These are phyloP conservation scores for Marmota flaviventris DNA, from an alignment of 2,113 vertebrate genomes.

Conservation along the genomic window DNA sequence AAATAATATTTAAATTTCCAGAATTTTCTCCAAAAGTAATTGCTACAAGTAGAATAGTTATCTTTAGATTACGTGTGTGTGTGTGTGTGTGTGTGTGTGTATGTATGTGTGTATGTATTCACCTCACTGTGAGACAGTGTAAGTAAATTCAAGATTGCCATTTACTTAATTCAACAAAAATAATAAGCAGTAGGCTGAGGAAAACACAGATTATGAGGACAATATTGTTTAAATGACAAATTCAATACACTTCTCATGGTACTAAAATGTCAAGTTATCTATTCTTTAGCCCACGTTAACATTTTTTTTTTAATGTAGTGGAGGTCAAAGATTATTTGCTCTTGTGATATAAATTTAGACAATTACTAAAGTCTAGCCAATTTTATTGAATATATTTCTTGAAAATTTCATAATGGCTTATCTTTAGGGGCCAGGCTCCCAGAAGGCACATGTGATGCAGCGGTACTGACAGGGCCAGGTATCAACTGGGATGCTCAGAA, in stretches of 20 bases:
- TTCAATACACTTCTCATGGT: background rate
- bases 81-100: too few relatives aligned
- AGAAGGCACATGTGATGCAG: background rate
- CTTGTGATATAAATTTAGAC: constrained; percentile 31
- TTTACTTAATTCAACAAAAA: constrained; percentile 4
- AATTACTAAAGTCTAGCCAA: background rate
- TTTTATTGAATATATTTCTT: background rate
- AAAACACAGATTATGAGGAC: background rate
- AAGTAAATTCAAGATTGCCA: background rate
- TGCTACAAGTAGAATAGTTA: background rate
- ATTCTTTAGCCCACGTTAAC: background rate
- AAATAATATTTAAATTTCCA: background rate
- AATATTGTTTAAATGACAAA: constrained; percentile 21
- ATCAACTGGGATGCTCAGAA: background rate
- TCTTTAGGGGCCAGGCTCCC: background rate
- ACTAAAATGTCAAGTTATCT: background rate
- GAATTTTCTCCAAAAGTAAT: background rate
- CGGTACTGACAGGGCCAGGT: accelerated
- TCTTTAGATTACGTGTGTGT: background rate
- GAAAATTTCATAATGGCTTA: background rate
- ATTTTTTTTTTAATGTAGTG: background rate
- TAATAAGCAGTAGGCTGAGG: background rate
- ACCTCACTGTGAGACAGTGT: background rate
- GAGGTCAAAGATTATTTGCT: background rate
- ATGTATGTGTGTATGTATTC: background rate